Percentiles rank a stretch among this genome's conserved stretches.
Conservation (phyloP, 1,140 invertebrate genomes). For the Ditylenchus dipsaci region DNA sequence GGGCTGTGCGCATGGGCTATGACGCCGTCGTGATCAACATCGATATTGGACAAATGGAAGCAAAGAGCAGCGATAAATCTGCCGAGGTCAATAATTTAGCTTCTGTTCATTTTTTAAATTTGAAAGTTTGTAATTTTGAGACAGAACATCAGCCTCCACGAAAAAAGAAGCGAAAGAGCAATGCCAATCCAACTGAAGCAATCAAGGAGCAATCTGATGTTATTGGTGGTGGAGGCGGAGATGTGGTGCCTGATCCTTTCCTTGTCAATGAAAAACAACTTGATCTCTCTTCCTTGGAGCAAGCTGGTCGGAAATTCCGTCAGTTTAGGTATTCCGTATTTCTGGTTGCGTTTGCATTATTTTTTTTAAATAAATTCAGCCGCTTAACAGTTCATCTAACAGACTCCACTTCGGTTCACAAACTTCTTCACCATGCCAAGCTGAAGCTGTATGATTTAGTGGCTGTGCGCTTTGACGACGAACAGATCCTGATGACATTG, state of each 20-base stretch:
- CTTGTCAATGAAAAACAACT: slow-evolving; percentile 41
- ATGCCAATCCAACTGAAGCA: no score
- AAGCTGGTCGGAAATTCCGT: slow-evolving; percentile 45
- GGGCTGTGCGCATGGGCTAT: slow-evolving; percentile 55
- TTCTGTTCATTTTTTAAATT: background rate
- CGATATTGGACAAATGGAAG: slow-evolving; percentile 48
- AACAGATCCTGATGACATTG: slow-evolving; percentile 48
- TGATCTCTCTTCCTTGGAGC: slow-evolving; percentile 39
- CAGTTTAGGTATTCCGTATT: slow-evolving; percentile 47
- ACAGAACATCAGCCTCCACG: slow-evolving; percentile 14
- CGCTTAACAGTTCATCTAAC: slow-evolving; percentile 49
- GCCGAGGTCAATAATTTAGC: background rate
- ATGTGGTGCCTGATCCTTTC: slow-evolving; percentile 50
- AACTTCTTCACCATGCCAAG: slow-evolving; percentile 45
- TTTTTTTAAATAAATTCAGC: slow-evolving; percentile 29
- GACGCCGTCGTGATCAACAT: slow-evolving; percentile 54
- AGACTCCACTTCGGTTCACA: slow-evolving; percentile 42
- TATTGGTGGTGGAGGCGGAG: slow-evolving; percentile 10
- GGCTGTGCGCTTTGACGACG: slow-evolving; percentile 47
- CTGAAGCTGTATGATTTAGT: slow-evolving; percentile 51
- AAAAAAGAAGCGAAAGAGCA: slow-evolving; percentile 49
- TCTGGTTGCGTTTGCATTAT: background rate
- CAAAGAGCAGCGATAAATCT: background rate
- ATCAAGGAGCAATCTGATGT: no score
- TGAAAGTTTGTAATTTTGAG: background rate